Evolutionary conservation across 2,888 invertebrate species (phyloP), one percentile per base, ranked within the genome.

Genomic region (Acanthosoma haemorrhoidale): DNA sequence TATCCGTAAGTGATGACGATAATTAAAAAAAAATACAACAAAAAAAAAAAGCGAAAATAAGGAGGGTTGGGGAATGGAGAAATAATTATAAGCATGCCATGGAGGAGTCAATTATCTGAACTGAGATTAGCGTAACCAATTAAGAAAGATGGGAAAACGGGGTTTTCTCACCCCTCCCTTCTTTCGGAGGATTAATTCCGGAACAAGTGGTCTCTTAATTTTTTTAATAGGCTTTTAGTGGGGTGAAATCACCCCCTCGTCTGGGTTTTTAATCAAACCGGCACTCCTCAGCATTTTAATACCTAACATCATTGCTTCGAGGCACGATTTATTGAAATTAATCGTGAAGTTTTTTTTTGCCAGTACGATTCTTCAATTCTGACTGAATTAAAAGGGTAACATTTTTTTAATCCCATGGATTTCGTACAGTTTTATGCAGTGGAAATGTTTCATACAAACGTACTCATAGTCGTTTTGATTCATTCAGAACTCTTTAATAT

Each of bases 181-280:
- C 60, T 8, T 25, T 6, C 31, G 41, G 39, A 6, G 25, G 25
- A 51, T 51, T 67, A 43, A 67, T 51, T 67, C 57, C 67, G 34
- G 67, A 67, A 67, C 67, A 67, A 67, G 67, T 67, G 67, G 67
- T 57, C 43, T 67, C 67, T 67, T 67, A 67, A 67, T 67, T 67
- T 67, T 67, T 67, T 67, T 67, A 67, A 67, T 67, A 51, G 67
- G 57, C 67, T 51, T 41, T 67, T 67, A 67, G 43, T 31, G 57
- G 36, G 43, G 16, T 34, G 66, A 61, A 64, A 39, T 36, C 18
- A 25, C 64, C 41, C 64, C 41, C 64, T 25, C 29, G 9, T n/a
- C 21, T 13, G 51, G 25, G 25, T 51, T 51, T 51, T 51, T 51
- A 51, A 51, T 51, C 51, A 51, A 51, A 51, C 51, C 51, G 51